These are phyloP conservation scores for Xenus cinereus DNA, from an alignment of 2,113 vertebrate genomes.

Conservation along the genomic window DNA sequence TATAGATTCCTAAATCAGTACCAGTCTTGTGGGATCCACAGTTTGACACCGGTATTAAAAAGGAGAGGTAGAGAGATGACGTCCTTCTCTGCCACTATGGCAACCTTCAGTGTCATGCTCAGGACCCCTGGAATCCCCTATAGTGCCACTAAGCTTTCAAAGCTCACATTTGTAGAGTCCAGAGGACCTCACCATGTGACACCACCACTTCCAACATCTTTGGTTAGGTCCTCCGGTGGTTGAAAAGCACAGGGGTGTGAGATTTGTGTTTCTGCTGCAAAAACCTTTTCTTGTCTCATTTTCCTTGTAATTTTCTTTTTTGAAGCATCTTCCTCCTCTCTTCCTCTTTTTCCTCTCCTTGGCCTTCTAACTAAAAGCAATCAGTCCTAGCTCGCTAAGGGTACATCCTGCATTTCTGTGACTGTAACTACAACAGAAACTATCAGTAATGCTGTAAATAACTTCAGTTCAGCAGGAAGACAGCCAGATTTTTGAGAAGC, in stretches of 20 bases:
- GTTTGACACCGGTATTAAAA: neutral
- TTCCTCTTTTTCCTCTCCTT: neutral
- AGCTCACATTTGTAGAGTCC: neutral
- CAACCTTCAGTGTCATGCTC: neutral
- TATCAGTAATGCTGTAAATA: neutral
- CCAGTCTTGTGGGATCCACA: neutral
- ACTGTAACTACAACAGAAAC: neutral
- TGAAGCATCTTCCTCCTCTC: neutral
- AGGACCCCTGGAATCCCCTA: neutral
- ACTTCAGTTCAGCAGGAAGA: neutral
- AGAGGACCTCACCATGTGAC: neutral
- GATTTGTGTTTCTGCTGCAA: neutral
- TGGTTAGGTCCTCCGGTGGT: neutral
- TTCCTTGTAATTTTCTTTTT: neutral
- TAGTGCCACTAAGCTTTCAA: neutral
- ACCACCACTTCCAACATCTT: neutral
- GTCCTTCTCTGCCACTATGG: neutral
- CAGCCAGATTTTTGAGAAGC: neutral
- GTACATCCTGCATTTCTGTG: neutral
- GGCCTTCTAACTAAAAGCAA: neutral
- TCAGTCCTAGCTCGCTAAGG: neutral
- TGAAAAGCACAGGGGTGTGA: neutral
- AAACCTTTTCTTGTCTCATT: neutral
- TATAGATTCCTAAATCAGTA: neutral
- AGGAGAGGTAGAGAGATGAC: neutral